These are phyloP conservation scores for Cremastinae sp. DNA, from an alignment of 2,888 invertebrate genomes.

Conservation along the genomic window DNA sequence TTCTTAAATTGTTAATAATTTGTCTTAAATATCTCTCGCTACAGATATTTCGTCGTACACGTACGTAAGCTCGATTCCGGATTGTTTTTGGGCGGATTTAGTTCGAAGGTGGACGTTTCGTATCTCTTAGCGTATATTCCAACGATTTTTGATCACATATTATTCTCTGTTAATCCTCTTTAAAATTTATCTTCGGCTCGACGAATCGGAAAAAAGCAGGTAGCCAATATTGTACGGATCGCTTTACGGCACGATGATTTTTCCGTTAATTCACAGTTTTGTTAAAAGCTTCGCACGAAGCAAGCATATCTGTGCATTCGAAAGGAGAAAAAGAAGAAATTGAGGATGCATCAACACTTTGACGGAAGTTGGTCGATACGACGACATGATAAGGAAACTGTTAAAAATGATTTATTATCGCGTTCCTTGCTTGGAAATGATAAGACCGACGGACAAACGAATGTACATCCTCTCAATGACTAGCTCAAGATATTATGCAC, in stretches of 20 bases:
- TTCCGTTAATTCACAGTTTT: slow-evolving; percentile 3
- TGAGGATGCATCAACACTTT: slow-evolving; percentile 3
- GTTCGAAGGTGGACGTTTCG: slow-evolving; percentile 23
- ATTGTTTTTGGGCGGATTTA: slow-evolving; percentile 37
- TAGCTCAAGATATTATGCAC: slow-evolving; percentile 77
- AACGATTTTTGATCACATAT: slow-evolving; percentile 10
- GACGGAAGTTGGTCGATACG: background rate
- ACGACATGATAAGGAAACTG: slow-evolving; percentile 26
- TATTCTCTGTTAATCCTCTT: background rate
- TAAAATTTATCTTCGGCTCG: slow-evolving; percentile 10
- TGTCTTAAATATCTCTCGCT: background rate
- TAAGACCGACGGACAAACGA: slow-evolving; percentile 69
- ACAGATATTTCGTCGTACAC: background rate
- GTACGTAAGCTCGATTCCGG: slow-evolving; percentile 70
- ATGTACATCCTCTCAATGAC: slow-evolving; percentile 73
- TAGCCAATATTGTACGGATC: background rate
- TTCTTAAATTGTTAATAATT: slow-evolving; percentile 6
- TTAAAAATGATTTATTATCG: background rate
- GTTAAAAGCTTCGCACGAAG: background rate
- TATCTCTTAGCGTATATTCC: slow-evolving; percentile 10
- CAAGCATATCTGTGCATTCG: background rate
- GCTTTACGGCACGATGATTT: no score
- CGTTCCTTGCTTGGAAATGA: slow-evolving; percentile 44
- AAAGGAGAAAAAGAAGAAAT: background rate
- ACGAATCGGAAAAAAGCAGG: no score